A percentile compares a stretch with the other conserved stretches of the same genome.
Conservation (phyloP, 2,113 vertebrate genomes). For the Sula dactylatra region DNA sequence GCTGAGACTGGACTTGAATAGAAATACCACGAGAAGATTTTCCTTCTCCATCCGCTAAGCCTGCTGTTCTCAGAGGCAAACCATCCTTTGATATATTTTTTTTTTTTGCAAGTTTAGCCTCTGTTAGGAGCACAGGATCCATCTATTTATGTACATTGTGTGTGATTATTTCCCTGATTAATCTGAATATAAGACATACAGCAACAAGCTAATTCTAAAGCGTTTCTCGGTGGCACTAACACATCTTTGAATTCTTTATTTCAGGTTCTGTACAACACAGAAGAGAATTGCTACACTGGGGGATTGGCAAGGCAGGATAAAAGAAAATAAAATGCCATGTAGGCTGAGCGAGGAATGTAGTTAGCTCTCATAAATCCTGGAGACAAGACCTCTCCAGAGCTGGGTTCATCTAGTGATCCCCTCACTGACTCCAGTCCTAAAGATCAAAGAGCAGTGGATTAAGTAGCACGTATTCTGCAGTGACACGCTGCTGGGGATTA, state of each 20-base stretch:
- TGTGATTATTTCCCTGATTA: slow-evolving; percentile 26
- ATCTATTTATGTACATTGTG: neutral
- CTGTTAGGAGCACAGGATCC: neutral
- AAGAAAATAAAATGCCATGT: slow-evolving; percentile 20
- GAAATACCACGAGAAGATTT: slow-evolving; percentile 36
- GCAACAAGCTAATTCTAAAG: neutral
- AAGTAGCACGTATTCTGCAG: neutral
- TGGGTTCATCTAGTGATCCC: slow-evolving; percentile 19
- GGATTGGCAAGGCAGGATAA: neutral
- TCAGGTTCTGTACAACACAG: neutral
- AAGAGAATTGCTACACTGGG: neutral
- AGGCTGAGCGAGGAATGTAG: neutral
- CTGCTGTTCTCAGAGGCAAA: neutral
- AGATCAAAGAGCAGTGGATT: slow-evolving; percentile 11
- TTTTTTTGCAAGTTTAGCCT: neutral
- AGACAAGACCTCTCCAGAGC: slow-evolving; percentile 11
- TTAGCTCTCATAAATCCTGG: slow-evolving; percentile 11
- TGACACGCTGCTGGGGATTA: slow-evolving; percentile 19
- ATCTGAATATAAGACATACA: neutral
- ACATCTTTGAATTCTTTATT: slow-evolving; percentile 2
- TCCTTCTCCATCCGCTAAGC: neutral
- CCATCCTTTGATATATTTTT: neutral
- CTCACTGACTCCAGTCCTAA: neutral
- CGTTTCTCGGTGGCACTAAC: neutral
- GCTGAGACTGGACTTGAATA: neutral